These are phyloP conservation scores for Dendroctonus valens DNA, from an alignment of 1,140 invertebrate species.

Conservation along the genomic window DNA sequence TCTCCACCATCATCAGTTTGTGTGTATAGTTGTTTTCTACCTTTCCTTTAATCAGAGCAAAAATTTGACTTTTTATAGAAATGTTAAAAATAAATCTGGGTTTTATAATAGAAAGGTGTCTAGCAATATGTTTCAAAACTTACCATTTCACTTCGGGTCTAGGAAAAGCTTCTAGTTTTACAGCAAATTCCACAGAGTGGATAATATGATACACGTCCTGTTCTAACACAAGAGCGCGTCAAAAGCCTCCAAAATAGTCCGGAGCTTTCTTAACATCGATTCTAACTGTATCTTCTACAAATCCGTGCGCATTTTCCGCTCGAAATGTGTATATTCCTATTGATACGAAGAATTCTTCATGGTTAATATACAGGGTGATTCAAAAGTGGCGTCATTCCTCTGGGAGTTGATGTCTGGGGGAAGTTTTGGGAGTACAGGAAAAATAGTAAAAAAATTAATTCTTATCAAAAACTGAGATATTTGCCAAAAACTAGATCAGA, in stretches of 20 bases:
- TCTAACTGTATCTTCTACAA: slow-evolving; percentile 21
- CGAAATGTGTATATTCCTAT: slow-evolving; percentile 20
- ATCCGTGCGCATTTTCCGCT: slow-evolving; percentile 20
- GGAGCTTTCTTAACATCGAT: slow-evolving; percentile 29
- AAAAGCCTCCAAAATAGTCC: slow-evolving; percentile 18
- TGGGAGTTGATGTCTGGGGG: too few relatives aligned
- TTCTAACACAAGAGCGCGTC: slow-evolving; percentile 20
- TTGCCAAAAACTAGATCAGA: too few relatives aligned
- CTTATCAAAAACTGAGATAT: too few relatives aligned
- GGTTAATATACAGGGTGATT: too few relatives aligned
- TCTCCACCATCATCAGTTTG: too few relatives aligned
- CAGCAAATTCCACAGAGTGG: slow-evolving; percentile 21
- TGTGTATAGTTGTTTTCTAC: too few relatives aligned
- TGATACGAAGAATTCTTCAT: too few relatives aligned
- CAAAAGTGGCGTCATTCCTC: too few relatives aligned
- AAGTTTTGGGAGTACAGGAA: too few relatives aligned
- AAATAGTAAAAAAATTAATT: too few relatives aligned
- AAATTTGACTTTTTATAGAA: too few relatives aligned
- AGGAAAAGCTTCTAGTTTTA: slow-evolving; percentile 25
- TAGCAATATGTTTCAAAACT: neutral
- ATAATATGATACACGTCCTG: slow-evolving; percentile 31
- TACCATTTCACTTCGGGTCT: slow-evolving; percentile 25
- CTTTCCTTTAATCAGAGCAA: too few relatives aligned
- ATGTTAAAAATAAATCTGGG: neutral
- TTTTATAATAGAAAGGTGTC: neutral